phyloP scores from a whole-genome alignment of 2,888 invertebrate species.

The Norana najaformis region DNA sequence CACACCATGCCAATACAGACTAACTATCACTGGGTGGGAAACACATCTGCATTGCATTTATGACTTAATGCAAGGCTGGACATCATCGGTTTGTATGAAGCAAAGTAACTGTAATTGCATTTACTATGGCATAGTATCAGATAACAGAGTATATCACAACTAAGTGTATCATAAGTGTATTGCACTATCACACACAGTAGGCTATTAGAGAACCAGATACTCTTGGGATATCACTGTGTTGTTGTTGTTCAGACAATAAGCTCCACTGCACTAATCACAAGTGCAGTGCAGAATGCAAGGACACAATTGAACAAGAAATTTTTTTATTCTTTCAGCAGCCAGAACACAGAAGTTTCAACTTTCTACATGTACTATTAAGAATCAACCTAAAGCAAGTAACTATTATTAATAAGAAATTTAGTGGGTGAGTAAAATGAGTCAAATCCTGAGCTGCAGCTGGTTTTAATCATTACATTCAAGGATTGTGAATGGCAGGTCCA shows the following conservation, averaged over 20 bases:
- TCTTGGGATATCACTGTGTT: neutral
- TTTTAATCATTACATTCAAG: neutral
- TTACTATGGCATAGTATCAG: too few species aligned
- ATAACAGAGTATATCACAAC: too few species aligned
- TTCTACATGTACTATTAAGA: neutral
- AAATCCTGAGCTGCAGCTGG: neutral
- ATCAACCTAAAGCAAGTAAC: neutral
- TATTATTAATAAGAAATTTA: neutral
- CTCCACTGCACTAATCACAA: neutral
- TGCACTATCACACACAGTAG: too few species aligned
- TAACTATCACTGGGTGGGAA: too few species aligned
- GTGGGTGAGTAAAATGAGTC: neutral
- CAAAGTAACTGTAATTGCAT: too few species aligned
- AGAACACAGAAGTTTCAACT: neutral
- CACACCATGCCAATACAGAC: too few species aligned
- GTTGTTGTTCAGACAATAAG: neutral
- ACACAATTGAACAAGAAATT: neutral
- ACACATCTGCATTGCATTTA: too few species aligned
- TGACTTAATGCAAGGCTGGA: too few species aligned
- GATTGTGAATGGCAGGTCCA: slow-evolving; percentile 5
- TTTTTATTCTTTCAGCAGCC: neutral
- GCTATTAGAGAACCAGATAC: too few species aligned
- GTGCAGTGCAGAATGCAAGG: neutral
- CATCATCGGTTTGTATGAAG: too few species aligned
- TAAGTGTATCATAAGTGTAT: too few species aligned